These are phyloP conservation scores for Micoletzkya japonica DNA, from an alignment of 2,888 invertebrate species.

Conservation along the genomic window DNA sequence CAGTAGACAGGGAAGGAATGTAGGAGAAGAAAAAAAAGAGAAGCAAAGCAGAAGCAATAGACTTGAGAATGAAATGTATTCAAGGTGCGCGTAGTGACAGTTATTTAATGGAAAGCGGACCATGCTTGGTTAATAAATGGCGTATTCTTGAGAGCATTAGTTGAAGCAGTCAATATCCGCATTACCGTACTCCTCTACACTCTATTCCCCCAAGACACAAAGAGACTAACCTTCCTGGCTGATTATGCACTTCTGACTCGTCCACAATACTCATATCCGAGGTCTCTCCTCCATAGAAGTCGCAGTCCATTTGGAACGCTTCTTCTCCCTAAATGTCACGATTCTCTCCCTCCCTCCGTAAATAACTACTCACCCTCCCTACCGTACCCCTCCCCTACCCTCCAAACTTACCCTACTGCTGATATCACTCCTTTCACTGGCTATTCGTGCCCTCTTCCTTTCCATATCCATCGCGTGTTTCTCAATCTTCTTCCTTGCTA, in stretches of 20 bases:
- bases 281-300: no score
- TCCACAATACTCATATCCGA: slow-evolving; percentile 27
- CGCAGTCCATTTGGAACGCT: slow-evolving; percentile 1
- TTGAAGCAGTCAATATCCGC: no score
- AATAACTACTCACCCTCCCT: not conserved
- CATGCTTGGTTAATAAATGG: no score
- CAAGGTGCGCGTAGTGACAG: no score
- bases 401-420: not conserved
- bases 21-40: no score
- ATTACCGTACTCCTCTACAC: no score
- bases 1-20: no score
- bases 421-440: slow-evolving; percentile 23
- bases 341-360: slow-evolving; percentile 5
- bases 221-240: not conserved
- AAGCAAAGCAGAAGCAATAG: no score
- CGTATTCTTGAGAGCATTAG: no score
- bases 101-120: no score
- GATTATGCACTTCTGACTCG: not conserved
- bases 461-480: slow-evolving; percentile 3
- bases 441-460: not conserved
- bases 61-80: no score
- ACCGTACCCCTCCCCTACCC: not conserved
- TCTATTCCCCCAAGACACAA: no score
- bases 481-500: slow-evolving; percentile 18
- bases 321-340: not conserved